Evolutionary conservation across 2,888 invertebrate genomes (phyloP).

Genomic region (Noctua janthina): DNA sequence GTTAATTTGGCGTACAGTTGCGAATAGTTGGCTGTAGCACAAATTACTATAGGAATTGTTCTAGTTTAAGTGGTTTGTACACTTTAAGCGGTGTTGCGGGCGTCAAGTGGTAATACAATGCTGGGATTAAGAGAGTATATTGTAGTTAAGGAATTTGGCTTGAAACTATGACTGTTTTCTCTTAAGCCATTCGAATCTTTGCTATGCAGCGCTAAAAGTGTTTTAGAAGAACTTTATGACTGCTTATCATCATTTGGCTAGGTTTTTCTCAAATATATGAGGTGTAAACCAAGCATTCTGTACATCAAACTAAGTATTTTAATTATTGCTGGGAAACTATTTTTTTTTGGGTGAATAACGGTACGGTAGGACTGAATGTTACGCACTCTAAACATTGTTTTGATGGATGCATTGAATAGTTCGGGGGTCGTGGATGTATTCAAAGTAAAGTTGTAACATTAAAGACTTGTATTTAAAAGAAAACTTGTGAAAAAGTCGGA

Average conservation of each 20-base stretch:
- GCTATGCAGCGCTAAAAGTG: not conserved
- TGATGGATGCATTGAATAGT: too few relatives aligned
- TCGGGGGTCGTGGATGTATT: too few relatives aligned
- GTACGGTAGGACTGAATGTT: too few relatives aligned
- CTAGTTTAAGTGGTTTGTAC: constrained; percentile 42
- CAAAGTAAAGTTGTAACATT: too few relatives aligned
- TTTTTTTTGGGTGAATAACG: too few relatives aligned
- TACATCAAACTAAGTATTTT: too few relatives aligned
- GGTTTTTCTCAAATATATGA: not conserved
- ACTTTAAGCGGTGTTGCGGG: constrained; percentile 19
- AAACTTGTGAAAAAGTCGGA: too few relatives aligned
- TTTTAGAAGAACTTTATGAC: not conserved
- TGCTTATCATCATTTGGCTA: not conserved
- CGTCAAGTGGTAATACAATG: constrained; percentile 28
- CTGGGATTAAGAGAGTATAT: constrained; percentile 9
- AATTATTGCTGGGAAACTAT: too few relatives aligned
- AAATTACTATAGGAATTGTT: constrained; percentile 53
- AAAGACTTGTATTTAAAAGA: too few relatives aligned
- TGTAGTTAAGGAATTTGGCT: not conserved
- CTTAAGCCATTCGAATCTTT: not conserved
- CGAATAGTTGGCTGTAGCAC: constrained; percentile 64
- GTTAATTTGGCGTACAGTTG: constrained; percentile 61
- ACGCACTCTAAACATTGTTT: too few relatives aligned
- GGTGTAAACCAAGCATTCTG: too few relatives aligned
- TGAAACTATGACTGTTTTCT: not conserved